Evolutionary conservation across 2,113 vertebrate genomes (phyloP).

Genomic region (Pachypanchax playfairii): DNA sequence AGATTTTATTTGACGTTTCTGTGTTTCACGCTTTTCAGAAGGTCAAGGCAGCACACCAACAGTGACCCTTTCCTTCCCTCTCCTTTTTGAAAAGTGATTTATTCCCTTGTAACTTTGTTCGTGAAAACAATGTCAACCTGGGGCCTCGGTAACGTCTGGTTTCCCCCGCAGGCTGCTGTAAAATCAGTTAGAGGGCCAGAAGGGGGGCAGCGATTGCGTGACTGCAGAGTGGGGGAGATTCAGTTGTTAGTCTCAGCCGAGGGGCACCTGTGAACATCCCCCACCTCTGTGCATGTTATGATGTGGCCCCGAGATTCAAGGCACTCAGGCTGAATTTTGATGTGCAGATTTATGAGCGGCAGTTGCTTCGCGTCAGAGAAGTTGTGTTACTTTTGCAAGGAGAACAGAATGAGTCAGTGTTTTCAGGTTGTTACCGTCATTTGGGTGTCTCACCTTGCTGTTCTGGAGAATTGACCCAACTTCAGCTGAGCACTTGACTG

Average conservation of each 20-base stretch:
- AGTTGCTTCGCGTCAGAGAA: constrained; percentile 39
- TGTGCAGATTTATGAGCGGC: constrained; percentile 71
- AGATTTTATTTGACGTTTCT: constrained; percentile 13
- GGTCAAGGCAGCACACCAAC: constrained; percentile 20
- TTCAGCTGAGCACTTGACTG: constrained; percentile 35
- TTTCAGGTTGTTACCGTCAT: constrained; percentile 51
- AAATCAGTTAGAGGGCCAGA: constrained; percentile 74
- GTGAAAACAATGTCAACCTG: constrained; percentile 73
- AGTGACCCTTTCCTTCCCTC: constrained; percentile 12
- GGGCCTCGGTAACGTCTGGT: constrained; percentile 74
- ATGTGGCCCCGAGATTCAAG: constrained; percentile 52
- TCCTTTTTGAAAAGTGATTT: constrained; percentile 71
- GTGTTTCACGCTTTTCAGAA: constrained; percentile 14
- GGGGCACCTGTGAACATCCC: constrained; percentile 65
- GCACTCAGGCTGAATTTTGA: constrained; percentile 48
- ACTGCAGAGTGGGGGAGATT: constrained; percentile 65
- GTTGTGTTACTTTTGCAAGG: constrained; percentile 54
- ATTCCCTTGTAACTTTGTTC: constrained; percentile 73
- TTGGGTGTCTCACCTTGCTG: neutral
- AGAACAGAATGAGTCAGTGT: constrained; percentile 53
- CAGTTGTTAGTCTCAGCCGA: constrained; percentile 32
- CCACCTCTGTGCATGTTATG: constrained; percentile 51
- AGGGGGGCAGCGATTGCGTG: constrained; percentile 78
- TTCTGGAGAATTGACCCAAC: constrained; percentile 38
- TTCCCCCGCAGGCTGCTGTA: constrained; percentile 71